Evolutionary conservation across 2,113 vertebrate species (phyloP).

Genomic region (Camarhynchus parvulus): DNA sequence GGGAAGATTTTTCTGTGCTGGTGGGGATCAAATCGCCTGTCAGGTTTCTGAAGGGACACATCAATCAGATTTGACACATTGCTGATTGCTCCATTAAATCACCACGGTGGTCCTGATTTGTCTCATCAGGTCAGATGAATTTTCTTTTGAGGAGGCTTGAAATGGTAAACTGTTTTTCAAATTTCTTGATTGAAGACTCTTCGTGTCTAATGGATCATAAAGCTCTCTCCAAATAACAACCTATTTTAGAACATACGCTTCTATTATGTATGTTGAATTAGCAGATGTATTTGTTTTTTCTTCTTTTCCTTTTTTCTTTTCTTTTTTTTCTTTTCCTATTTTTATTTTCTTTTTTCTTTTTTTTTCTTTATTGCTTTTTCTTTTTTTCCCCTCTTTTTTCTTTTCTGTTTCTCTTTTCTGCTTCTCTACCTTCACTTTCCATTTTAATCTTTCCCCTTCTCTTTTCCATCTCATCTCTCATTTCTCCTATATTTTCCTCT

Average conservation of each 20-base stretch:
- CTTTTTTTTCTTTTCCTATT: background rate
- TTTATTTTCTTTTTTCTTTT: too few relatives aligned
- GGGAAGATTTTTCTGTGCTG: slow-evolving; percentile 69
- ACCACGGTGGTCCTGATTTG: slow-evolving; percentile 68
- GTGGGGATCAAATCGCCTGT: slow-evolving; percentile 73
- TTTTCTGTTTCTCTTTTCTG: fast-evolving
- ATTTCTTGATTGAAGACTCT: slow-evolving; percentile 60
- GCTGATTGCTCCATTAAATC: slow-evolving; percentile 82
- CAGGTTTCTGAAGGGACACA: slow-evolving; percentile 65
- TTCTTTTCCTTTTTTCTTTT: fast-evolving
- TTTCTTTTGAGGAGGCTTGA: background rate
- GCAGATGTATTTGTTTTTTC: fast-evolving
- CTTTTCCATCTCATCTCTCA: background rate
- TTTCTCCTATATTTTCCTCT: background rate
- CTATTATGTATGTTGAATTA: background rate
- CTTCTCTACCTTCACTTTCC: background rate
- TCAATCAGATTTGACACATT: slow-evolving; percentile 77
- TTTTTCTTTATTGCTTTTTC: fast-evolving
- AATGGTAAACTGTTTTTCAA: slow-evolving; percentile 59
- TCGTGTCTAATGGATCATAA: slow-evolving; percentile 51
- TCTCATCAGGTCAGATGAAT: slow-evolving; percentile 66
- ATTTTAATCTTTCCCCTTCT: background rate
- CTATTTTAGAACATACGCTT: background rate
- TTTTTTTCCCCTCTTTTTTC: fast-evolving
- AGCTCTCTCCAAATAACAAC: slow-evolving; percentile 6